Percentiles rank a stretch among this genome's conserved stretches.
Evolutionary conservation across 2,797 vertebrate species (phyloP).

Genomic region (Micrastur ruficollis): DNA sequence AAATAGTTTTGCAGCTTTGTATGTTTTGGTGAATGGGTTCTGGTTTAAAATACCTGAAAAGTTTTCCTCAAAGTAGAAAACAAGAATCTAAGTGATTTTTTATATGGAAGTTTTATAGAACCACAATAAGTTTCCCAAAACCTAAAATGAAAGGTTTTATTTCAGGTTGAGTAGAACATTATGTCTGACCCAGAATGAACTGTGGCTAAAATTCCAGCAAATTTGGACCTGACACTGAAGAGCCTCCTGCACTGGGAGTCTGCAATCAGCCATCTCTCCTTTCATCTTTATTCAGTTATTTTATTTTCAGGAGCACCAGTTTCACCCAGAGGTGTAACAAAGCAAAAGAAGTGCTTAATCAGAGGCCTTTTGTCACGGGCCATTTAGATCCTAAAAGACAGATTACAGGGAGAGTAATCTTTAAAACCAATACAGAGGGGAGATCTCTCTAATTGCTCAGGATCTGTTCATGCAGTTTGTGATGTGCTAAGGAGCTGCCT

Average conservation of each 20-base stretch:
- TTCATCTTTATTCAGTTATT: constrained; percentile 1
- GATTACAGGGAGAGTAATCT: constrained; percentile 29
- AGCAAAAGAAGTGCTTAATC: constrained; percentile 37
- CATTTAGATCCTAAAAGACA: constrained; percentile 52
- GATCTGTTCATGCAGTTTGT: not conserved
- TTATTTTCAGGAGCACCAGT: constrained; percentile 27
- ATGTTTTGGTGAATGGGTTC: not conserved
- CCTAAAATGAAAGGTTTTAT: not conserved
- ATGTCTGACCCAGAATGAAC: not conserved
- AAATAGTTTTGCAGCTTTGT: not conserved
- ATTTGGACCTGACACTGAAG: not conserved
- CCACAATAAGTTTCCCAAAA: not conserved
- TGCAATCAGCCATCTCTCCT: not conserved
- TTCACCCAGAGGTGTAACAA: constrained; percentile 20
- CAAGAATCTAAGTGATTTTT: not conserved
- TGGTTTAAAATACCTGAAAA: not conserved
- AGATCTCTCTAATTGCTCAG: constrained; percentile 15
- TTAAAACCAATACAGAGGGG: not conserved
- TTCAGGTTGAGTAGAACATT: not conserved
- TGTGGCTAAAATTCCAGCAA: not conserved
- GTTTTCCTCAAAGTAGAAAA: not conserved
- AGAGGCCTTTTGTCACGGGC: constrained; percentile 3
- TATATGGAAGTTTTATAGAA: not conserved
- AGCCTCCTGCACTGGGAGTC: not conserved
- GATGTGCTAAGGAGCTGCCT: not conserved